These are phyloP conservation scores for Echinops telfairi DNA, from an alignment of 2,113 vertebrate species.

Conservation along the genomic window DNA sequence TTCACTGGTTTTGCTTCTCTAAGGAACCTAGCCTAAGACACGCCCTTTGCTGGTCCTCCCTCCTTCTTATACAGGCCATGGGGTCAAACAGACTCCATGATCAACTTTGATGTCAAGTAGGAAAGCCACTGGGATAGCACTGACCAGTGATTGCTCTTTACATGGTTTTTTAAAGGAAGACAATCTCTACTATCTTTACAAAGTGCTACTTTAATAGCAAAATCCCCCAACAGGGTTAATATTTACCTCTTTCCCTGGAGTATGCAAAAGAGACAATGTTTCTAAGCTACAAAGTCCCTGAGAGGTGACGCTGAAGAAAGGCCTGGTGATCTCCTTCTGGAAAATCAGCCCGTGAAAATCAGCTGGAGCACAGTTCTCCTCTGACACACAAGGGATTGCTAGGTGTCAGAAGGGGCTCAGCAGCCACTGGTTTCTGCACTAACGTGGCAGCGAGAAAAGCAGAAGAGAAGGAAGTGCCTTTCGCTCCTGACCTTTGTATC, in stretches of 20 bases:
- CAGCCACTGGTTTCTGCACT: background rate
- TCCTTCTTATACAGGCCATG: background rate
- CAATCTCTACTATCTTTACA: background rate
- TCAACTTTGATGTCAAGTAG: conserved; percentile 4
- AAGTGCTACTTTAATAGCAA: background rate
- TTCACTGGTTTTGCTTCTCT: too few relatives aligned
- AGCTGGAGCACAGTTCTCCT: background rate
- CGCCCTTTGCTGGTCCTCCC: background rate
- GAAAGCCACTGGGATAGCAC: background rate
- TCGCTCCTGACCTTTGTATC: too few relatives aligned
- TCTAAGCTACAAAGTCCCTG: too few relatives aligned
- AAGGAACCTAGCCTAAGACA: too few relatives aligned
- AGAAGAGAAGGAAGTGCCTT: background rate
- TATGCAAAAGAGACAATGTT: too few relatives aligned
- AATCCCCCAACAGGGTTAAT: background rate
- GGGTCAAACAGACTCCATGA: background rate
- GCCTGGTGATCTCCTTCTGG: background rate
- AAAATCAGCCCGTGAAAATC: background rate
- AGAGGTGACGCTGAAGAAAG: background rate
- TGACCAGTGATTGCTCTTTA: background rate
- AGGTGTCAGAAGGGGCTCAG: background rate
- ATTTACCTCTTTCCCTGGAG: background rate
- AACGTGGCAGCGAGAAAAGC: background rate
- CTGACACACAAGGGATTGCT: background rate
- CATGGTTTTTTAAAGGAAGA: background rate